A percentile compares a stretch with the other conserved stretches of the same genome.
Conservation (phyloP, 2,888 invertebrate species). For the Anaspis maculata region DNA sequence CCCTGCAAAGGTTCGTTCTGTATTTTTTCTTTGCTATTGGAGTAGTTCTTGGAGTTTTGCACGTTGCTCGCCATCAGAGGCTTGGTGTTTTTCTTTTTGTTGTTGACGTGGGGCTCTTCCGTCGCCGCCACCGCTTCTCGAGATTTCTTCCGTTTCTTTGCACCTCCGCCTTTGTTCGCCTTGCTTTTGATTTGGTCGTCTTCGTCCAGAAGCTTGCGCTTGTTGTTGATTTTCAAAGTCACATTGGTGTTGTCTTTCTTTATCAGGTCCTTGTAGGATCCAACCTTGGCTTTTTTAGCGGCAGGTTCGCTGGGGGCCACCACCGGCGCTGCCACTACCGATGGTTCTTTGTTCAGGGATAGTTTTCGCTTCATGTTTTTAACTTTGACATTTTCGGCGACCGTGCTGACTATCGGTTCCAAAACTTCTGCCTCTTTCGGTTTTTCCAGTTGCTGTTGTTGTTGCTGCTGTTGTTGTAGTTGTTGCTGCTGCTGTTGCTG, state of each 20-base stretch:
- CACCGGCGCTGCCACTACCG: not conserved
- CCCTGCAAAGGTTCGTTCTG: conserved; percentile 4
- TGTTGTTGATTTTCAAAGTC: conserved; percentile 41
- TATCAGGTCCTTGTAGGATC: conserved; percentile 41
- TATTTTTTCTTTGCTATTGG: conserved; percentile 21
- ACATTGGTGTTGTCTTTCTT: conserved; percentile 41
- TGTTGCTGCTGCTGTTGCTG: conserved; percentile 1
- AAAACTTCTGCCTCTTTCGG: not conserved
- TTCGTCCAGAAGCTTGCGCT: conserved; percentile 40
- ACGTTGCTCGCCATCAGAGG: conserved; percentile 32
- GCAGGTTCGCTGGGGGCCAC: not conserved
- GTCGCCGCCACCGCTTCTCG: no score
- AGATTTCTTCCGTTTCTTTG: conserved; percentile 45
- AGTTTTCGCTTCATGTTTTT: conserved; percentile 46
- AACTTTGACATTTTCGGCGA: conserved; percentile 41
- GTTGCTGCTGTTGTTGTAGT: conserved; percentile 8
- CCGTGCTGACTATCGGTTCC: conserved; percentile 32
- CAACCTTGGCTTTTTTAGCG: conserved; percentile 25
- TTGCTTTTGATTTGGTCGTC: conserved; percentile 19
- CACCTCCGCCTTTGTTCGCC: conserved; percentile 37
- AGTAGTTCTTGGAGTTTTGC: conserved; percentile 25
- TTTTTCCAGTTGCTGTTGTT: conserved; percentile 4
- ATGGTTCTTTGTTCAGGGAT: conserved; percentile 28
- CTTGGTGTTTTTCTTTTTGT: conserved; percentile 28
- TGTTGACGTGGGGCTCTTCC: not conserved